Percentiles rank a stretch among this genome's conserved stretches.
These are phyloP conservation scores for Cartodere bifasciata DNA, from an alignment of 2,888 invertebrate species.

Conservation along the genomic window DNA sequence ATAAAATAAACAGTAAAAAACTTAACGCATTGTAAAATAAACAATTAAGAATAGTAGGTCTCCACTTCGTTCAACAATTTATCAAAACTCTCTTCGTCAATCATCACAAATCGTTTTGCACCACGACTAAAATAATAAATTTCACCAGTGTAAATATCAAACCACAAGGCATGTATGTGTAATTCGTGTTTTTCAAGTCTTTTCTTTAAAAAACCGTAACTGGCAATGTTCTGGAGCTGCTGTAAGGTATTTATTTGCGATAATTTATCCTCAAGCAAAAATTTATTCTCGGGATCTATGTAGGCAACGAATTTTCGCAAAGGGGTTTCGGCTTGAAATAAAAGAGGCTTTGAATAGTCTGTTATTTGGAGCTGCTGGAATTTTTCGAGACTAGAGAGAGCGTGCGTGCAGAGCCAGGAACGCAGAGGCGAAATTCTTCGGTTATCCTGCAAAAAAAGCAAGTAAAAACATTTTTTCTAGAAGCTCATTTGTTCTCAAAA, in stretches of 20 bases:
- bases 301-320: conserved; percentile 82
- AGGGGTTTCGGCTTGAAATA: conserved; percentile 79
- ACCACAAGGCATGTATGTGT: conserved; percentile 92
- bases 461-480: no score
- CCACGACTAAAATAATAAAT: conserved; percentile 88
- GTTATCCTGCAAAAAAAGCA: conserved; percentile 47
- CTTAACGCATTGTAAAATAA: no score
- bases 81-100: conserved; percentile 72
- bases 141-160: conserved; percentile 93
- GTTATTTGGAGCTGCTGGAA: conserved; percentile 57
- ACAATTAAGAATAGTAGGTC: conserved; percentile 58
- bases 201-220: conserved; percentile 79
- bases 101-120: conserved; percentile 70
- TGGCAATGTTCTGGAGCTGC: conserved; percentile 85
- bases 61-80: conserved; percentile 63
- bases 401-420: conserved; percentile 86
- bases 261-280: conserved; percentile 79
- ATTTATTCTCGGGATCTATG: conserved; percentile 86
- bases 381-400: conserved; percentile 65
- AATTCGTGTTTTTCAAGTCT: conserved; percentile 69
- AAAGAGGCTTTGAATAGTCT: conserved; percentile 56
- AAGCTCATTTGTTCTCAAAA: no score
- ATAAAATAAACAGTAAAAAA: no score
- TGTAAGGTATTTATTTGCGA: conserved; percentile 91
- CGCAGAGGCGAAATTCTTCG: conserved; percentile 75